Percentiles rank a stretch among this genome's conserved stretches.
phyloP scores from a whole-genome alignment of 1,140 invertebrate genomes.

The Musca domestica region DNA sequence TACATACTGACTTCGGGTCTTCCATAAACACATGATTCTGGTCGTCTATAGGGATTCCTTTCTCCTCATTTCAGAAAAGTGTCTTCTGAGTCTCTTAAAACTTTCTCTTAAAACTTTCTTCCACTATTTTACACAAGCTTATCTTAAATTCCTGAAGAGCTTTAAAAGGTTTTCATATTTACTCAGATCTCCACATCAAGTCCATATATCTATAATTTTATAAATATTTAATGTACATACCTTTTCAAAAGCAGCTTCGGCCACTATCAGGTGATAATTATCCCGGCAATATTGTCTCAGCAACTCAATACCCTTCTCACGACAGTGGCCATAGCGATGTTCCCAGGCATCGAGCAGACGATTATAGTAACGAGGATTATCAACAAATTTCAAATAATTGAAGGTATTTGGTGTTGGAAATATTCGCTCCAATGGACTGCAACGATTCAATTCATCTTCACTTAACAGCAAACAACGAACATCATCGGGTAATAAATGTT shows the following conservation, averaged over 20 bases:
- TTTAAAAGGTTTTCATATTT: too few relatives aligned
- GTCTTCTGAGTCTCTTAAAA: too few relatives aligned
- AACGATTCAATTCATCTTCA: slow-evolving; percentile 87
- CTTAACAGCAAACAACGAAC: slow-evolving; percentile 78
- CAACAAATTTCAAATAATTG: slow-evolving; percentile 80
- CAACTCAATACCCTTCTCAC: slow-evolving; percentile 65
- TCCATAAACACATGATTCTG: too few relatives aligned
- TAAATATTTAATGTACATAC: slow-evolving; percentile 30
- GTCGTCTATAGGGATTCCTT: too few relatives aligned
- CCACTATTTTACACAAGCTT: too few relatives aligned
- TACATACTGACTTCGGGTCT: too few relatives aligned
- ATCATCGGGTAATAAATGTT: slow-evolving; percentile 84
- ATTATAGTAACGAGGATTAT: slow-evolving; percentile 88
- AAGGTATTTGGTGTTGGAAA: slow-evolving; percentile 79
- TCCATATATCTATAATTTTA: too few relatives aligned
- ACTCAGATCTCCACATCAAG: too few relatives aligned
- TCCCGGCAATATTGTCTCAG: slow-evolving; percentile 68
- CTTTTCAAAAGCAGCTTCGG: slow-evolving; percentile 54
- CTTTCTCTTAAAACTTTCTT: too few relatives aligned
- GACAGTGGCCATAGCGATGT: slow-evolving; percentile 64
- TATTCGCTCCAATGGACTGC: slow-evolving; percentile 73
- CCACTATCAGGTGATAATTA: slow-evolving; percentile 70
- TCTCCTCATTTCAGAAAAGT: too few relatives aligned
- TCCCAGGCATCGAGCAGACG: slow-evolving; percentile 93
- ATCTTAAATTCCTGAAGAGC: too few relatives aligned